A percentile compares a stretch with the other conserved stretches of the same genome.
Conservation (phyloP, 2,888 invertebrate genomes). For the Eristalinus sepulchralis region DNA sequence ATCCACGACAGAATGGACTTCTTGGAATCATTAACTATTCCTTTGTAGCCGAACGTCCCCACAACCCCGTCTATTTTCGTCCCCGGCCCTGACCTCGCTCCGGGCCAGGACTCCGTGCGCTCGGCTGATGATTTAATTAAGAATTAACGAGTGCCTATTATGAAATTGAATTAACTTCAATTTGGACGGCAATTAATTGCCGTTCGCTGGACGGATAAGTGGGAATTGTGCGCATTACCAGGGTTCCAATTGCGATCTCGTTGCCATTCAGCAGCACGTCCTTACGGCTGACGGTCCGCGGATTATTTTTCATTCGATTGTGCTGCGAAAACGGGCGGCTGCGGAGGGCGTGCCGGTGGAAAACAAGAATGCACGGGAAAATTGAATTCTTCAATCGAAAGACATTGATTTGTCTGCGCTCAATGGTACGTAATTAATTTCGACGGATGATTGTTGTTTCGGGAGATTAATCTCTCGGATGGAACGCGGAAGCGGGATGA, state of each 20-base stretch:
- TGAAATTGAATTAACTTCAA: conserved; percentile 66
- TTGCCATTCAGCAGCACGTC: neutral
- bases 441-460: neutral
- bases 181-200: conserved; percentile 63
- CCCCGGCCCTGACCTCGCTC: neutral
- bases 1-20: neutral
- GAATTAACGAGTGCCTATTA: conserved; percentile 66
- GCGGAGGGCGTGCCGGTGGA: neutral
- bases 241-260: neutral
- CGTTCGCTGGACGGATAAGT: conserved; percentile 28
- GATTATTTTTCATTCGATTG: conserved; percentile 31
- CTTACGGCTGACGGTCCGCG: neutral
- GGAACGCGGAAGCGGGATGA: neutral
- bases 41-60: neutral
- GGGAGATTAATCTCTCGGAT: neutral
- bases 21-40: neutral
- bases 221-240: conserved; percentile 29
- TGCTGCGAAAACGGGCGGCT: neutral
- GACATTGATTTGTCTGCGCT: conserved; percentile 34
- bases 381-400: conserved; percentile 31
- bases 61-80: neutral
- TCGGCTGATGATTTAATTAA: conserved; percentile 63
- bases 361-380: neutral
- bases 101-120: neutral
- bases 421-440: conserved; percentile 40